Base-by-base conservation (phyloP, 1,140 invertebrate species). In the Solen grandis region DNA sequence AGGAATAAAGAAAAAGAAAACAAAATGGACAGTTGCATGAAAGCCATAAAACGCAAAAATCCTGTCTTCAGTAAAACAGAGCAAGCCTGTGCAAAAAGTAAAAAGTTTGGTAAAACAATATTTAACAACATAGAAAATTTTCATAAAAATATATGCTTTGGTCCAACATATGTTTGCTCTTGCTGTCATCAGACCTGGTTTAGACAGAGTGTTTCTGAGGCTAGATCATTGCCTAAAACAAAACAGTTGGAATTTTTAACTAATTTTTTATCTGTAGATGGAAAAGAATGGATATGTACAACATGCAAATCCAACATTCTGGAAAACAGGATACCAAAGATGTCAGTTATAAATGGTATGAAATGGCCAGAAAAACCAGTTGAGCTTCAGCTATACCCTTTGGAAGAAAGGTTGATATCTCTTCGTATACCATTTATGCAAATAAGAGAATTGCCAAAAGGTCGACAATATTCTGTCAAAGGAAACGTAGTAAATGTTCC, bases 401-500 rank as follows among this genome's bases (percentile, higher is more conserved):
- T 81, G 14, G 85, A 84, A 80, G 79, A 81, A 69, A 38, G 72
- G 10, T 76, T 82, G 52, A 73, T 86, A 36, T 41, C 85, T 33
- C 60, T 74, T n/a, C n/a, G n/a, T n/a, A n/a, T n/a, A n/a, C n/a
- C n/a, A n/a, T n/a, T n/a, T n/a, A n/a, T n/a, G n/a, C n/a, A n/a
- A n/a, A n/a, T n/a, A n/a, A n/a, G n/a, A n/a, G n/a, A n/a, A n/a
- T n/a, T n/a, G n/a, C n/a, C 77, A 35, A 60, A 76, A 59, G 81
- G 81, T n/a, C 31, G 65, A 31, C 81, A 84, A 27, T 73, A 50
- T n/a, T 76, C 46, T 13, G 35, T 81, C 2, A 76, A 72, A 73
- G 83, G 82, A 46, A 79, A 79, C 74, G 73, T 84, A 50, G 78
- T 84, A 1, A 81, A 84, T 81, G 83, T 84, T 16, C 83, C 83